A percentile compares a stretch with the other conserved stretches of the same genome.
Evolutionary conservation across 2,888 invertebrate genomes (phyloP).

Genomic region (Andrena dorsata): DNA sequence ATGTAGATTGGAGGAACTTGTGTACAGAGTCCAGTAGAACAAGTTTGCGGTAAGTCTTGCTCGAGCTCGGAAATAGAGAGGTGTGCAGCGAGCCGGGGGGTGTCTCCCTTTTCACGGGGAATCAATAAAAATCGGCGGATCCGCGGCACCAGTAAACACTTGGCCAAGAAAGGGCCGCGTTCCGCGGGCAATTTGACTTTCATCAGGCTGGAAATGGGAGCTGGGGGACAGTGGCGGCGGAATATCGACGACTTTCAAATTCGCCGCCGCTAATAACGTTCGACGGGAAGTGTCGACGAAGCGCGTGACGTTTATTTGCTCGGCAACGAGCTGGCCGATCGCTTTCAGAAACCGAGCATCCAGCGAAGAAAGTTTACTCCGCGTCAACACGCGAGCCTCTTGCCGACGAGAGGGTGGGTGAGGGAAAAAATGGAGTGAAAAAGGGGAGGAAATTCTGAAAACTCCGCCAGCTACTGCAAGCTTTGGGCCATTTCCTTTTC

Average conservation of each 20-base stretch:
- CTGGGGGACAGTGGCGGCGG: constrained; percentile 16
- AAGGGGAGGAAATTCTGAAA: constrained; percentile 26
- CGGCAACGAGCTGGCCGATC: constrained; percentile 49
- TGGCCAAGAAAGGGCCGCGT: constrained; percentile 23
- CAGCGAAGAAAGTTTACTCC: constrained; percentile 64
- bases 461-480: constrained; percentile 33
- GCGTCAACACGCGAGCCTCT: constrained; percentile 53
- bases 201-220: constrained; percentile 58
- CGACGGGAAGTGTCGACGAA: constrained; percentile 34
- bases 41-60: background rate
- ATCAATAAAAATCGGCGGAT: constrained; percentile 13
- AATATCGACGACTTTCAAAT: constrained; percentile 72
- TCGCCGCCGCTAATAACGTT: constrained; percentile 66
- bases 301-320: constrained; percentile 59
- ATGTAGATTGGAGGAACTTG: no score
- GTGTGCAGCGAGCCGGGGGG: background rate
- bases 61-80: background rate
- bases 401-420: background rate
- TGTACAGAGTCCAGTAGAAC: no score
- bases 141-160: constrained; percentile 35
- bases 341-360: constrained; percentile 61
- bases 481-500: constrained; percentile 1
- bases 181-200: constrained; percentile 66
- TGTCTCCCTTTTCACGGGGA: background rate
- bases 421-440: background rate